Base-by-base conservation (phyloP, 1,140 invertebrate genomes). In the Diorhabda sublineata region DNA sequence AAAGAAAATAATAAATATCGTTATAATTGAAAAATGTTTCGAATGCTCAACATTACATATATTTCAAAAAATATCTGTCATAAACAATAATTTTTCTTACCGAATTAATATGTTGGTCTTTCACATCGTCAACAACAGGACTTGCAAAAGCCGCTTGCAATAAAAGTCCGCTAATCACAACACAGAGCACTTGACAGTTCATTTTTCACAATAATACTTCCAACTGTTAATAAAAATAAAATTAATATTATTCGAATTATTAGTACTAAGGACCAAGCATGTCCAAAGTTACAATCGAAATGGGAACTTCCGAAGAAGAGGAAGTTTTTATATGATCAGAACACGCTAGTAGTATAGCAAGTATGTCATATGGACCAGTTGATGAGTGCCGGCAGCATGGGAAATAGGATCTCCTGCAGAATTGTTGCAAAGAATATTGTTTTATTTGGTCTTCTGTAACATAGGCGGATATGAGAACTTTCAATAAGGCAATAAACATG, bases 341-440 rank as follows among this genome's bases (percentile, higher is more conserved):
- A 67, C 52, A 69, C 60, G 63, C 58, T 47, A 52, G 2, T 4
- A 6, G 56, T 58, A 57, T 41, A 45, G 74, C 74, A 80, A 78
- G 78, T 80, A 72, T 80, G 79, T 80, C 79, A 74, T 73, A 76
- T 80, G 76, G 78, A 80, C 78, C 78, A 80, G 79, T 78, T 79
- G 59, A 72, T 52, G 47, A 52, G n/a, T 52, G 47, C 47, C 47
- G 47, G 47, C 47, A 76, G 76, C 44, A n/a, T 45, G 58, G 42
- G 66, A 79, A 79, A 75, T 79, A 79, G 79, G 77, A 78, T 79
- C 79, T 79, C 66, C 59, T 61, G 59, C 26, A 61, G 42, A 61
- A 52, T 8, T 52, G 6, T 56, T 26, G 45, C 41, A 42, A 64
- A 45, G 63, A 64, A 52, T 26, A 67, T 59, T 59, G 58, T 47